Conservation (phyloP, 2,113 vertebrate genomes). For the Tupaia tana region DNA sequence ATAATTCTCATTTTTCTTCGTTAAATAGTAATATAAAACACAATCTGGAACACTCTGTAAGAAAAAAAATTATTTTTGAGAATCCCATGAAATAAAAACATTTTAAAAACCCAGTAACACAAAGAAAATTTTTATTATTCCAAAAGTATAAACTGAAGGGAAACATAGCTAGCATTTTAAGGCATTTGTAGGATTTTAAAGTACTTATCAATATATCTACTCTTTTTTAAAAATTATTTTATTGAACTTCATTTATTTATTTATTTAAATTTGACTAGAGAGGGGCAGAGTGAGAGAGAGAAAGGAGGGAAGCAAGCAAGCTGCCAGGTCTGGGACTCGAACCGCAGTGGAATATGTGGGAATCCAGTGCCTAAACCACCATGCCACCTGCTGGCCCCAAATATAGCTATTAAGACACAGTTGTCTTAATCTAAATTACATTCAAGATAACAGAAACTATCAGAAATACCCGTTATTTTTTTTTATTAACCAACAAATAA, state of each 20-base stretch:
- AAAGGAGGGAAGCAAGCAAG: no score
- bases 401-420: background rate
- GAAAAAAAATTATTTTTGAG: constrained; percentile 33
- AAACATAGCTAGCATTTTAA: constrained; percentile 13
- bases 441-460: constrained; percentile 1
- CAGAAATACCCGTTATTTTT: constrained; percentile 34
- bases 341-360: no score
- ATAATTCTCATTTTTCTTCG: constrained; percentile 99
- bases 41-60: constrained; percentile 97
- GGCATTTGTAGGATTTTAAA: background rate
- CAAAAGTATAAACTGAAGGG: constrained; percentile 33
- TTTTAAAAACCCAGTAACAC: background rate
- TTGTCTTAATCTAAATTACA: constrained; percentile 9
- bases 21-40: constrained; percentile 98
- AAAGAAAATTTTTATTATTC: constrained; percentile 42
- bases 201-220: background rate
- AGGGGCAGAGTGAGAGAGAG: no score
- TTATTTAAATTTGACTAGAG: no score
- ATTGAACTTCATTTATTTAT: no score
- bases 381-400: no score
- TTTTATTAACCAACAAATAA: constrained; percentile 38
- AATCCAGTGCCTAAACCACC: no score
- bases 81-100: background rate
- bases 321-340: no score
- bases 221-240: background rate